phyloP scores from a whole-genome alignment of 2,797 vertebrate species.

The Eremophila alpestris region DNA sequence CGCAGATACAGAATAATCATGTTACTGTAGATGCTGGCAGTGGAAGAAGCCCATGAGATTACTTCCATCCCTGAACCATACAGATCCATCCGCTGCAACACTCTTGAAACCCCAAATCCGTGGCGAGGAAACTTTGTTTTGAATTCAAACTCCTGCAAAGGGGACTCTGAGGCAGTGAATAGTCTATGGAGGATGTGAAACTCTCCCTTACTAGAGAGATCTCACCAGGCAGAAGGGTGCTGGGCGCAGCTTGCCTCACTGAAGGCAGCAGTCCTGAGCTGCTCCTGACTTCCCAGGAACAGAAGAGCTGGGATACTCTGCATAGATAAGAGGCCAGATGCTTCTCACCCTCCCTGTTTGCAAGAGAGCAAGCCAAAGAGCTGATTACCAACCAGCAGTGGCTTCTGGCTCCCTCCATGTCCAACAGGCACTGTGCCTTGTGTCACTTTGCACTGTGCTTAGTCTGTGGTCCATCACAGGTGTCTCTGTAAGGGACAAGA shows the following conservation, averaged over 20 bases:
- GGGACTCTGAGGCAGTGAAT: not conserved
- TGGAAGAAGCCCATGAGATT: not conserved
- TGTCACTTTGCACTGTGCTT: accelerated
- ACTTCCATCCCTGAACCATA: not conserved
- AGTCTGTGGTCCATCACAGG: not conserved
- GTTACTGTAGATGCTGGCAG: not conserved
- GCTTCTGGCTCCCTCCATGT: not conserved
- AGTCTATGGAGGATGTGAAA: not conserved
- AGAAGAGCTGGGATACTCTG: not conserved
- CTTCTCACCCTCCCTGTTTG: not conserved
- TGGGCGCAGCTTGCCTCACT: accelerated
- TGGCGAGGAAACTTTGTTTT: not conserved
- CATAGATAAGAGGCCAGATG: not conserved
- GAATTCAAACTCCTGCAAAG: not conserved
- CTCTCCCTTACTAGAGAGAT: not conserved
- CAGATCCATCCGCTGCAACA: not conserved
- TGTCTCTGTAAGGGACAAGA: not conserved
- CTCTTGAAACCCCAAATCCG: not conserved
- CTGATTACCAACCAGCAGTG: not conserved
- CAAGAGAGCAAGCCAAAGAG: not conserved
- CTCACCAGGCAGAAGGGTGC: not conserved
- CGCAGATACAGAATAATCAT: not conserved
- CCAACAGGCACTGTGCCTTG: not conserved
- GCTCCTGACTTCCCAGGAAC: not conserved
- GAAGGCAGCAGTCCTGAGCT: not conserved